Base-by-base conservation (phyloP, 2,797 vertebrate genomes). In the Gymnoscopelus microlampas region DNA sequence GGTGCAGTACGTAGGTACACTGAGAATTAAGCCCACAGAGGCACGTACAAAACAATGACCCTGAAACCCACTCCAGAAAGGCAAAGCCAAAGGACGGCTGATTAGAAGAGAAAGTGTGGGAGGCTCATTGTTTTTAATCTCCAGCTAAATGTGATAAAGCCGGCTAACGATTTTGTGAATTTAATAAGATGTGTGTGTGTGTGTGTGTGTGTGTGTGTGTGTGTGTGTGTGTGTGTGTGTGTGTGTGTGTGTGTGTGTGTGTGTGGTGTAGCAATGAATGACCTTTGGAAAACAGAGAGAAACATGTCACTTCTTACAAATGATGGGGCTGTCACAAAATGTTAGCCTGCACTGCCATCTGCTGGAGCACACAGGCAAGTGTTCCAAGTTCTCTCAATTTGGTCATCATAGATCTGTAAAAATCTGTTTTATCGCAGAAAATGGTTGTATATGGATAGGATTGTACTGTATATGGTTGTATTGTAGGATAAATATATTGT, bases 261-360 rank as follows among this genome's bases (percentile, higher is more conserved):
- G 19, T 29, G 26, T 29, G 26, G 48, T 29, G 54, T 26, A 1
- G 3, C 53, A 55, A 39, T 76, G 63, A 55, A 39, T 76, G 63
- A 78, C 70, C 71, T 74, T 82, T 78, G 63, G 14, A 73, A 78
- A 63, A 54, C 35, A 24, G 19, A 19, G 7, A 4, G 13, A 53
- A 12, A 56, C 19, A 19, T 60, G 53, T 65, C 11, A 65, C 26
- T 60, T 58, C 26, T 59, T 12, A n/a, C 7, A 44, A 4, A 6
- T 32, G 3, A 55, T 0, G 5, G 44, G 44, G 61, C n/a, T 0
- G 2, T 26, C 23, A 60, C 64, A 79, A 55, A 29, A 58, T 55
- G 51, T 81, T 78, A 60, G 73, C 79, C 57, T 88, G 76, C 69
- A 73, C 85, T 88, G 88, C 86, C 85, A 84, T 77, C 90, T 90